These are phyloP conservation scores for Cotesia chilonis DNA, from an alignment of 1,140 invertebrate genomes.

Conservation along the genomic window DNA sequence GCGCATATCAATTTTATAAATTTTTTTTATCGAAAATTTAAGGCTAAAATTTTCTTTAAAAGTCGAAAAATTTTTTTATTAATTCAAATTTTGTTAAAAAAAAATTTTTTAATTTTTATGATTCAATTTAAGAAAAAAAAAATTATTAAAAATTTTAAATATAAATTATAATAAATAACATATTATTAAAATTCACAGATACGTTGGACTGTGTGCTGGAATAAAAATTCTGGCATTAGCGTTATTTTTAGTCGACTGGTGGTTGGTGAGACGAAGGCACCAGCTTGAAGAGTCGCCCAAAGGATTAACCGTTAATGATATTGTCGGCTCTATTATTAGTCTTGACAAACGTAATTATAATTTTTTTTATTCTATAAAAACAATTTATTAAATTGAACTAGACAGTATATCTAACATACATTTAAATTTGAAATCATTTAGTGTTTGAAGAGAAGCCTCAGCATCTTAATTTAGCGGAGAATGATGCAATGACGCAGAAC, in stretches of 20 bases:
- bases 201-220: slow-evolving; percentile 89
- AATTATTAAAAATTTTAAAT: neutral
- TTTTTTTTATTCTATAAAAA: slow-evolving; percentile 29
- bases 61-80: neutral
- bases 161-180: neutral
- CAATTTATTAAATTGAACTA: neutral
- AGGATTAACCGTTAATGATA: slow-evolving; percentile 77
- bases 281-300: slow-evolving; percentile 78
- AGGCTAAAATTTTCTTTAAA: neutral
- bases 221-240: slow-evolving; percentile 88
- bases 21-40: neutral
- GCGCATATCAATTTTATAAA: neutral
- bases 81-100: too few species aligned
- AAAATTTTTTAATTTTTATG: too few species aligned
- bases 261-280: slow-evolving; percentile 80
- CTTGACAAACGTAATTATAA: slow-evolving; percentile 79
- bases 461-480: slow-evolving; percentile 49
- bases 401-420: slow-evolving; percentile 13
- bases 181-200: slow-evolving; percentile 67
- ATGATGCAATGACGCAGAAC: slow-evolving; percentile 46
- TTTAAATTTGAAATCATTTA: slow-evolving; percentile 48
- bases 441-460: slow-evolving; percentile 74
- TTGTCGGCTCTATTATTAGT: slow-evolving; percentile 87
- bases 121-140: too few species aligned
- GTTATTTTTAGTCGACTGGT: slow-evolving; percentile 90